Percentiles rank a stretch among this genome's conserved stretches.
Evolutionary conservation across 2,888 invertebrate species (phyloP).

Genomic region (Tinea semifulvella): DNA sequence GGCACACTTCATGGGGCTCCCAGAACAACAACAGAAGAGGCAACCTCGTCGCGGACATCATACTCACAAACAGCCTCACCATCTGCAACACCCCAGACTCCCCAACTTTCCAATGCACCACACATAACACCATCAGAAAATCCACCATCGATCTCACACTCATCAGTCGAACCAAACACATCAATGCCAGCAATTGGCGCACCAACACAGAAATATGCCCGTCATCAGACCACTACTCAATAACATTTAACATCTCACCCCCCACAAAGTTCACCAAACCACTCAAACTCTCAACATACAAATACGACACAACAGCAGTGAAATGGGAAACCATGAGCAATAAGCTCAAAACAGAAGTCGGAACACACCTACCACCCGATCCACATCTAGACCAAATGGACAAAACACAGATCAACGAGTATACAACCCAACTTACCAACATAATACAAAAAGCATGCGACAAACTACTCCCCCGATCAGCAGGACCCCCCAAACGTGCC

Average conservation of each 20-base stretch:
- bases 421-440: too few species aligned
- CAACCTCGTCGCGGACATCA: constrained; percentile 1
- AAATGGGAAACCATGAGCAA: neutral
- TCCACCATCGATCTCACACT: constrained; percentile 19
- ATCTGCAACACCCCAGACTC: constrained; percentile 16
- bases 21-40: constrained; percentile 17
- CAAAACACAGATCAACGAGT: neutral
- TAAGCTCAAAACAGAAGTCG: too few species aligned
- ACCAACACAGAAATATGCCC: constrained; percentile 12
- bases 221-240: constrained; percentile 17
- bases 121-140: neutral
- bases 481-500: neutral
- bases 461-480: neutral
- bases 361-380: neutral
- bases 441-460: too few species aligned
- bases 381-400: neutral
- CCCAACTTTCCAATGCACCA: constrained; percentile 18
- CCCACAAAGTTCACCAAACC: neutral
- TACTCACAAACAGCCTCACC: constrained; percentile 14
- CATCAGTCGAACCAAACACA: neutral
- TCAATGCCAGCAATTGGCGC: constrained; percentile 15
- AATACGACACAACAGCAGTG: neutral
- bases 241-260: constrained; percentile 12
- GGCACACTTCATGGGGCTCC: constrained; percentile 22
- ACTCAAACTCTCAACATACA: neutral